Conservation (phyloP, 2,888 invertebrate species). For the Sicus ferrugineus region DNA sequence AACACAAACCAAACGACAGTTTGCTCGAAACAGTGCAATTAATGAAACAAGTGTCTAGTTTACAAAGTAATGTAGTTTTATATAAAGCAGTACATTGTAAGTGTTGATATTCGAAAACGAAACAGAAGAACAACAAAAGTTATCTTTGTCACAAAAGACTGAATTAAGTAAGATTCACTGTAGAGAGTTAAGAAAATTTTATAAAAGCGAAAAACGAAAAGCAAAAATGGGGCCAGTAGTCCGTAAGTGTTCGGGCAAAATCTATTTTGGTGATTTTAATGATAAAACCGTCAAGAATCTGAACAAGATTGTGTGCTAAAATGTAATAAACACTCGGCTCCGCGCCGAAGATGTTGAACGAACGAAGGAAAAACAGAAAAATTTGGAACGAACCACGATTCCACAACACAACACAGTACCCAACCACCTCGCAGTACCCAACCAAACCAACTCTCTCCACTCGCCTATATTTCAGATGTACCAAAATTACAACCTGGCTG, state of each 20-base stretch:
- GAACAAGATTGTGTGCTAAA: slow-evolving; percentile 23
- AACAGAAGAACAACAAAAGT: slow-evolving; percentile 39
- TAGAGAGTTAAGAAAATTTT: slow-evolving; percentile 37
- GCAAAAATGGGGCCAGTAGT: slow-evolving; percentile 63
- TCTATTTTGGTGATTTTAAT: slow-evolving; percentile 61
- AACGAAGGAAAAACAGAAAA: slow-evolving; percentile 36
- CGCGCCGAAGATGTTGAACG: not conserved
- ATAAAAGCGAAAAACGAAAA: slow-evolving; percentile 38
- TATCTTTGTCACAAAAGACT: slow-evolving; percentile 23
- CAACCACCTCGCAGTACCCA: slow-evolving; percentile 31
- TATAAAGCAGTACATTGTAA: slow-evolving; percentile 10
- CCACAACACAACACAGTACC: slow-evolving; percentile 29
- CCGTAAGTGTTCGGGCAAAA: slow-evolving; percentile 66
- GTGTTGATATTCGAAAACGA: slow-evolving; percentile 36
- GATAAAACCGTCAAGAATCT: slow-evolving; percentile 40
- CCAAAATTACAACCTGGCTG: slow-evolving; percentile 61
- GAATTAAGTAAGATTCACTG: slow-evolving; percentile 36
- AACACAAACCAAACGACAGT: slow-evolving; percentile 6
- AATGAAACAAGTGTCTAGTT: slow-evolving; percentile 17
- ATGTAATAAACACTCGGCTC: not conserved
- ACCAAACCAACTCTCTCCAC: slow-evolving; percentile 51
- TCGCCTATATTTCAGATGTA: slow-evolving; percentile 66
- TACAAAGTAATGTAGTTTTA: slow-evolving; percentile 18
- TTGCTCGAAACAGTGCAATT: slow-evolving; percentile 14
- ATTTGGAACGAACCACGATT: slow-evolving; percentile 29